A percentile compares a stretch with the other conserved stretches of the same genome.
Evolutionary conservation across 2,797 vertebrate species (phyloP).

Genomic region (Ceyx erithaca): DNA sequence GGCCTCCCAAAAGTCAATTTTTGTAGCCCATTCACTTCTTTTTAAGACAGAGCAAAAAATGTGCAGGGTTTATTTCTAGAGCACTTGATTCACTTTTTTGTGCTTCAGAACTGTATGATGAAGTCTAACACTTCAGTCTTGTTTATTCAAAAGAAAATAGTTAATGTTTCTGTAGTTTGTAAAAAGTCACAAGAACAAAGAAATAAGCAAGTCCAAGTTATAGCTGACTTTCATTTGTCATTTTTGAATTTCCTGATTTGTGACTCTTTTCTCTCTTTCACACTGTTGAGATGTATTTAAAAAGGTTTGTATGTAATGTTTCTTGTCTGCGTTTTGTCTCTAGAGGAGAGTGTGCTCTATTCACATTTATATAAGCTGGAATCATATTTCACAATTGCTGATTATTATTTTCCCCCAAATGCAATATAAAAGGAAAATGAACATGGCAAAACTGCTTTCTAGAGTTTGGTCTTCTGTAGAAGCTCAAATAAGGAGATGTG

Average conservation of each 20-base stretch:
- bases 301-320: conserved; percentile 55
- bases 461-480: conserved; percentile 59
- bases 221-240: conserved; percentile 38
- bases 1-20: conserved; percentile 18
- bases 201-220: conserved; percentile 41
- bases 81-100: conserved; percentile 60
- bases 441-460: conserved; percentile 57
- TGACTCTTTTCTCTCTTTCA: conserved; percentile 63
- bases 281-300: conserved; percentile 72
- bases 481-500: conserved; percentile 63
- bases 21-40: background rate
- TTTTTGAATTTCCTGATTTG: conserved; percentile 60
- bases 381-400: conserved; percentile 59
- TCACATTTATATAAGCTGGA: conserved; percentile 77
- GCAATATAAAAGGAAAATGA: conserved; percentile 56
- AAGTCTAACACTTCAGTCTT: conserved; percentile 37
- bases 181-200: conserved; percentile 45
- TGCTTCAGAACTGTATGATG: conserved; percentile 57
- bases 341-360: conserved; percentile 62
- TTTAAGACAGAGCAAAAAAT: conserved; percentile 14
- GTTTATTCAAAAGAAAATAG: conserved; percentile 21
- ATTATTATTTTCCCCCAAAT: conserved; percentile 49
- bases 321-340: conserved; percentile 69
- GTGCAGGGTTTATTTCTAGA: conserved; percentile 41
- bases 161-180: conserved; percentile 22